Conservation (phyloP, 2,113 vertebrate species). For the Corydoras sp. region DNA sequence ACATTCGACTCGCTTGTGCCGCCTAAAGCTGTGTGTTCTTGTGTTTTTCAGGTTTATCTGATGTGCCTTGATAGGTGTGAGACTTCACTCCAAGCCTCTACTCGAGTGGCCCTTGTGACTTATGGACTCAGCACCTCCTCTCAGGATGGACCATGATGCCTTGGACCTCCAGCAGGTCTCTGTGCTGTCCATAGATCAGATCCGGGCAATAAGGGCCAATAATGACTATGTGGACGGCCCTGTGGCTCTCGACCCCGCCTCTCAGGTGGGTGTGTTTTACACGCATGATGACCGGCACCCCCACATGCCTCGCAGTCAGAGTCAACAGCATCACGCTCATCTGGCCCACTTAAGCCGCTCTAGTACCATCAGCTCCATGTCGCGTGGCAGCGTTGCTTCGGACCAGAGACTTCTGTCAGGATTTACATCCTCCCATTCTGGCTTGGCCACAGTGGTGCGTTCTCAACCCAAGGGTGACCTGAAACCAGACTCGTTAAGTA, state of each 20-base stretch:
- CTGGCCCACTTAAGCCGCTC: constrained; percentile 84
- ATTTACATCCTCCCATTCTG: constrained; percentile 80
- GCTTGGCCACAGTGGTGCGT: constrained; percentile 69
- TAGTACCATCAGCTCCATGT: constrained; percentile 92
- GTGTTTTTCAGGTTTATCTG: constrained; percentile 73
- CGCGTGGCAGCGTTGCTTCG: constrained; percentile 84
- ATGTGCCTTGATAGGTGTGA: constrained; percentile 77
- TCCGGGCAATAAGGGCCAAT: constrained; percentile 83
- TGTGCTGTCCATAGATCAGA: constrained; percentile 91
- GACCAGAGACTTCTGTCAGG: constrained; percentile 87
- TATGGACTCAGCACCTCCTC: constrained; percentile 61
- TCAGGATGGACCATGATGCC: constrained; percentile 72
- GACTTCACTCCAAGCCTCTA: constrained; percentile 41
- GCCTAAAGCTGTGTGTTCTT: constrained; percentile 8
- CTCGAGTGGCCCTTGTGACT: constrained; percentile 43
- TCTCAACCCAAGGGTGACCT: constrained; percentile 78
- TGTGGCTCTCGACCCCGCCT: constrained; percentile 59
- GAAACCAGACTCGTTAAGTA: constrained; percentile 73
- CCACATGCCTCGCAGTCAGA: constrained; percentile 76
- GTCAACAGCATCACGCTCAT: constrained; percentile 77
- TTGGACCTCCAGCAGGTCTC: constrained; percentile 78
- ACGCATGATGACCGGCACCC: constrained; percentile 63
- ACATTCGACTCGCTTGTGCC: too few species aligned
- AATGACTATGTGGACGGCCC: constrained; percentile 97
- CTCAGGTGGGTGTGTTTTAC: constrained; percentile 73